Conservation (phyloP, 2,888 invertebrate genomes). For the Dendrolimus houi region DNA sequence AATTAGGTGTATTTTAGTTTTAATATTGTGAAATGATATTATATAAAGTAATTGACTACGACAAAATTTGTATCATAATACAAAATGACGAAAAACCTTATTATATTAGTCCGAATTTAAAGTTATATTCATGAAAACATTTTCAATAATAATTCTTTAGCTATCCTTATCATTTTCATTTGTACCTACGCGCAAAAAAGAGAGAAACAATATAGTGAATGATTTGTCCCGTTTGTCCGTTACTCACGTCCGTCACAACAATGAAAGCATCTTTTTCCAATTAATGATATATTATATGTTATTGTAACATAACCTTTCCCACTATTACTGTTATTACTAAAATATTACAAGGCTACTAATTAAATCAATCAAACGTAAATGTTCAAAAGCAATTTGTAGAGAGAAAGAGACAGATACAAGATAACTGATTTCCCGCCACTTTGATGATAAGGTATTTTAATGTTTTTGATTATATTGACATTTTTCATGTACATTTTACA, state of each 20-base stretch:
- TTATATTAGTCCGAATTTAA: background rate
- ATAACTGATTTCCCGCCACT: conserved; percentile 54
- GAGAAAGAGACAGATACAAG: conserved; percentile 4
- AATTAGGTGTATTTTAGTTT: background rate
- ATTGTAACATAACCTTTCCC: too few species aligned
- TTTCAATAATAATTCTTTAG: background rate
- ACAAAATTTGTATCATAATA: too few species aligned
- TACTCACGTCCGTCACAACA: background rate
- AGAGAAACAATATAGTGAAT: background rate
- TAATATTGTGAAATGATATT: too few species aligned
- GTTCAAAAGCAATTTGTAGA: background rate
- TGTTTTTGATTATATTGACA: background rate
- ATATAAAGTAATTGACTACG: too few species aligned
- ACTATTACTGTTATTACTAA: too few species aligned
- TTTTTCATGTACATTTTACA: background rate
- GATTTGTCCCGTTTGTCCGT: background rate
- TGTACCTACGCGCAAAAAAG: background rate
- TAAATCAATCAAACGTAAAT: background rate
- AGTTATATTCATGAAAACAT: conserved; percentile 2
- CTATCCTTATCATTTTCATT: background rate
- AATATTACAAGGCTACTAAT: background rate
- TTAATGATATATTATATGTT: too few species aligned
- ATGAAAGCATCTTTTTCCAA: background rate
- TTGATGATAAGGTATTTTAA: conserved; percentile 14
- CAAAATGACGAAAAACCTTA: too few species aligned